A percentile compares a stretch with the other conserved stretches of the same genome.
These are phyloP conservation scores for Mungos mungo DNA, from an alignment of 2,113 vertebrate species.

Conservation along the genomic window DNA sequence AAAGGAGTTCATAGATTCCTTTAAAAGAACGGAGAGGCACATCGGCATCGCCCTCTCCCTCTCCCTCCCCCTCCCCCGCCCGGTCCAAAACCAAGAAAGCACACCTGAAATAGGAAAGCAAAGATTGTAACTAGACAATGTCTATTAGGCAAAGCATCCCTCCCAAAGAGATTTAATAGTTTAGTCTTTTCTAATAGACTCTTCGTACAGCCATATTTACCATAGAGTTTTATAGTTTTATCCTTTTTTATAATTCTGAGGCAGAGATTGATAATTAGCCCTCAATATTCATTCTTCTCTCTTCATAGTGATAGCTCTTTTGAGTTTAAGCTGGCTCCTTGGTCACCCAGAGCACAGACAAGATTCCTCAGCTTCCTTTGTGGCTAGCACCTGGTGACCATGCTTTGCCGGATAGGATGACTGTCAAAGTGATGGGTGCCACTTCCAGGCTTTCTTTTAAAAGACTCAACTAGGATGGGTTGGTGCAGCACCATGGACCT, in stretches of 20 bases:
- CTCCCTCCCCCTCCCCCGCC: neutral
- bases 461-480: neutral
- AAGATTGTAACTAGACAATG: neutral
- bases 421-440: neutral
- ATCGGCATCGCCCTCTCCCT: neutral
- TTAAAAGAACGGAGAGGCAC: neutral
- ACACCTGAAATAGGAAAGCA: neutral
- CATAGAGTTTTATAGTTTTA: neutral
- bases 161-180: neutral
- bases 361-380: neutral
- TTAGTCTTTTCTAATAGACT: neutral
- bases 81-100: neutral
- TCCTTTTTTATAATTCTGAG: neutral
- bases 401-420: neutral
- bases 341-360: neutral
- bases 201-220: neutral
- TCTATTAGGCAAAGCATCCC: neutral
- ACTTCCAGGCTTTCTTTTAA: neutral
- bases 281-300: neutral
- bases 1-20: neutral
- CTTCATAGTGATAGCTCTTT: neutral
- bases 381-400: neutral
- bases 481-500: neutral
- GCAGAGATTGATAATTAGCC: neutral
- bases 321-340: neutral